phyloP scores from a whole-genome alignment of 2,113 vertebrate genomes.

The Chaetura pelagica region DNA sequence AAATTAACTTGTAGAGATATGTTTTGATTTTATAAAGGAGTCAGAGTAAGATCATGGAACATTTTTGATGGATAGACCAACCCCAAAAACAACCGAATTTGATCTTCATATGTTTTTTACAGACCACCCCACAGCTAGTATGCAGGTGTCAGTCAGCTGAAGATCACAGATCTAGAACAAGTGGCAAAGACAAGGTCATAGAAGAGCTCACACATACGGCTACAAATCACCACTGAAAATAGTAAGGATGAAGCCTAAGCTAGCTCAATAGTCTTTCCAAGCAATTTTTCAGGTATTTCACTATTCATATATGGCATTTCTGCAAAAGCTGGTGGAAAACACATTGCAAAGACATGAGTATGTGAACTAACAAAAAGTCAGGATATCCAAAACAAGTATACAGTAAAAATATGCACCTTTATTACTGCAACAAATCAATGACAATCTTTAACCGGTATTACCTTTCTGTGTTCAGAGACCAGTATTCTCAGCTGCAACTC shows the following conservation, averaged over 20 bases:
- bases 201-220: background rate
- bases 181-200: background rate
- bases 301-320: background rate
- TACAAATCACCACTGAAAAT: background rate
- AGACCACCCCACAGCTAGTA: background rate
- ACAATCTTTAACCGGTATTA: constrained; percentile 55
- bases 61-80: background rate
- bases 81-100: background rate
- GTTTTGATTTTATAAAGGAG: background rate
- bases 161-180: background rate
- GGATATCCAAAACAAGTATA: background rate
- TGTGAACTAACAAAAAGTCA: background rate
- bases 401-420: background rate
- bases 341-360: background rate
- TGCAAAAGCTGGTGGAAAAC: background rate
- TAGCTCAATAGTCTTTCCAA: background rate
- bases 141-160: background rate
- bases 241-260: background rate
- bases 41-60: background rate
- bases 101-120: background rate
- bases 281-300: background rate
- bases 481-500: constrained; percentile 91
- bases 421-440: background rate
- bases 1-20: background rate
- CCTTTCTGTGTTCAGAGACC: constrained; percentile 93